Base-by-base conservation (phyloP, 2,113 vertebrate species). In the Craseonycteris thonglongyai region DNA sequence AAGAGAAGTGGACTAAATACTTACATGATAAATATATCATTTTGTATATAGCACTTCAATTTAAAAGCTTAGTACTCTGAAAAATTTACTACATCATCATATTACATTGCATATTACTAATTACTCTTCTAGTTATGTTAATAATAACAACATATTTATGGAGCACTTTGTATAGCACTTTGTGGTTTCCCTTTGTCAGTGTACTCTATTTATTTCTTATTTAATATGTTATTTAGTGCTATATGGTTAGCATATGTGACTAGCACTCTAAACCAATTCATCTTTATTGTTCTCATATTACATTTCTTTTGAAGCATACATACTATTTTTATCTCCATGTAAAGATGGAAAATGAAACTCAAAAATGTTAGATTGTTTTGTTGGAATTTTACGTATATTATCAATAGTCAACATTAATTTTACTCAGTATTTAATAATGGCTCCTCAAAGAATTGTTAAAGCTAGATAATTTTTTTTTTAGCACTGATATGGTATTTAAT, bases 1-100 rank as follows among this genome's bases (percentile, higher is more conserved):
- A 95, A 94, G 68, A 92, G 56, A 96, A 89, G n/a, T 79, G 33
- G 93, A 96, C 96, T 97, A 96, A 91, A 75, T 94, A 42, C 86
- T 90, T 95, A 94, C 92, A 56, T 88, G 54, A 89, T 96, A 91
- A 56, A 58, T 86, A 69, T 66, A 47, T 59, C 42, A 40, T 80
- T 89, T 72, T 16, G 45, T 83, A 33, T 59, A 3, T 96, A 85
- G 51, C 75, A 72, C 42, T 79, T 97, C 42, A 6, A 30, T 92
- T 96, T 91, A 95, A 95, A 88, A 90, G 47, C 22, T 72, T 68
- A 35, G 19, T n/a, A 94, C 40, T 68, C 61, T 74, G 61, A 75
- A 93, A 84, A 84, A 42, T 54, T 71, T 72, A 83, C 40, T 86
- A 16, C 5, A 84, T 66, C 72, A 72, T 90, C 8, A 28, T 78